Evolutionary conservation across 2,113 vertebrate species (phyloP).

Genomic region (Eublepharis macularius): DNA sequence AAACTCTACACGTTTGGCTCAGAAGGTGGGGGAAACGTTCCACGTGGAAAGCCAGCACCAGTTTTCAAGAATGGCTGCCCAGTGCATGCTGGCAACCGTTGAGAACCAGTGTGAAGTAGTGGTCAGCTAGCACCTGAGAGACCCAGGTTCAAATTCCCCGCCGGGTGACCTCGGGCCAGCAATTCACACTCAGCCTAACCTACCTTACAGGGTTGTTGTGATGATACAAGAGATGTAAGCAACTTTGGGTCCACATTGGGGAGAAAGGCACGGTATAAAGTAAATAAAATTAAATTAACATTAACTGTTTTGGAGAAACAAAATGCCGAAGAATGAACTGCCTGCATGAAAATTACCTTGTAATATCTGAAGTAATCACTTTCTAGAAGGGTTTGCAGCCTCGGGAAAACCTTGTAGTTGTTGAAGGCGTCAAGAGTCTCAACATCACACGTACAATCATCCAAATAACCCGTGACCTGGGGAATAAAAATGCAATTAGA

Average conservation of each 20-base stretch:
- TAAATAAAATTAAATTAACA: no score
- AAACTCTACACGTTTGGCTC: neutral
- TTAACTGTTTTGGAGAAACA: no score
- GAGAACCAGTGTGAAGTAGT: no score
- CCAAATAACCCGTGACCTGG: constrained; percentile 88
- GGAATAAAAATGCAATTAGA: constrained; percentile 6
- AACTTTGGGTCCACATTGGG: no score
- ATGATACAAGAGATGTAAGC: no score
- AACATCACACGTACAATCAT: constrained; percentile 92
- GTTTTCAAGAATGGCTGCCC: neutral
- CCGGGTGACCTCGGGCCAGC: no score
- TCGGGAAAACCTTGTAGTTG: constrained; percentile 87
- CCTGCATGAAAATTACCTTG: constrained; percentile 77
- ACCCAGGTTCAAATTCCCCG: no score
- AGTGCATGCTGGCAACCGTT: no score
- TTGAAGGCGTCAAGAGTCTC: constrained; percentile 93
- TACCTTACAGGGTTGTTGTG: no score
- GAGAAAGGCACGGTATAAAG: no score
- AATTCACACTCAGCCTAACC: no score
- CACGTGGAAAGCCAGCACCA: neutral
- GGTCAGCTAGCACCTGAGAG: no score
- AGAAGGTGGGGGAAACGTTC: neutral
- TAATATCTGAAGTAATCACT: constrained; percentile 95
- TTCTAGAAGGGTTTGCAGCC: constrained; percentile 84
- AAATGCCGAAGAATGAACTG: neutral